These are phyloP conservation scores for Phainopepla nitens DNA, from an alignment of 2,113 vertebrate genomes.

Conservation along the genomic window DNA sequence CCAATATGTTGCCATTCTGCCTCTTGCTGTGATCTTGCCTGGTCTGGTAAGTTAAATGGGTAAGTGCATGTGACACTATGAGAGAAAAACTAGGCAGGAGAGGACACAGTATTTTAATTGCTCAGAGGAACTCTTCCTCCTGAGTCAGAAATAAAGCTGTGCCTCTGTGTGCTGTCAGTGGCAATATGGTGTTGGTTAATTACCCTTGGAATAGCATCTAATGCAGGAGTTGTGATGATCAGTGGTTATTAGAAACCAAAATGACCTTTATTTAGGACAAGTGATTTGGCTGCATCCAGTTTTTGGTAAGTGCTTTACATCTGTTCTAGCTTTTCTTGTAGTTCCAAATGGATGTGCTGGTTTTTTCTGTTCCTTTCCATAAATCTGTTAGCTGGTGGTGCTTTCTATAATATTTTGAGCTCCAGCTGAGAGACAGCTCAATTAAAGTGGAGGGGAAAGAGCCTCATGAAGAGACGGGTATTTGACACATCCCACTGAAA, in stretches of 20 bases:
- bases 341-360: neutral
- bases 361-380: neutral
- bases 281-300: neutral
- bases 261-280: conserved; percentile 2
- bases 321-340: neutral
- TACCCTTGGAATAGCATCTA: neutral
- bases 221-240: neutral
- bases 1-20: neutral
- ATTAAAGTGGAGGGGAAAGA: neutral
- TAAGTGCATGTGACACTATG: neutral
- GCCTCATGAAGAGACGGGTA: neutral
- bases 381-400: neutral
- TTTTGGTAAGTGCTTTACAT: neutral
- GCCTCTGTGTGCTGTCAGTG: neutral
- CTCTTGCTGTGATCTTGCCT: neutral
- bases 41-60: neutral
- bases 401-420: neutral
- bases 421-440: neutral
- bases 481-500: neutral
- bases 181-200: conserved; percentile 14
- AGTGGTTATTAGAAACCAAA: neutral
- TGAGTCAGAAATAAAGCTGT: conserved; percentile 11
- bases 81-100: conserved; percentile 15
- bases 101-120: conserved; percentile 37
- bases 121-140: conserved; percentile 12